Percentiles rank a stretch among this genome's conserved stretches.
These are phyloP conservation scores for Atta cephalotes DNA, from an alignment of 1,140 invertebrate species.

Conservation along the genomic window DNA sequence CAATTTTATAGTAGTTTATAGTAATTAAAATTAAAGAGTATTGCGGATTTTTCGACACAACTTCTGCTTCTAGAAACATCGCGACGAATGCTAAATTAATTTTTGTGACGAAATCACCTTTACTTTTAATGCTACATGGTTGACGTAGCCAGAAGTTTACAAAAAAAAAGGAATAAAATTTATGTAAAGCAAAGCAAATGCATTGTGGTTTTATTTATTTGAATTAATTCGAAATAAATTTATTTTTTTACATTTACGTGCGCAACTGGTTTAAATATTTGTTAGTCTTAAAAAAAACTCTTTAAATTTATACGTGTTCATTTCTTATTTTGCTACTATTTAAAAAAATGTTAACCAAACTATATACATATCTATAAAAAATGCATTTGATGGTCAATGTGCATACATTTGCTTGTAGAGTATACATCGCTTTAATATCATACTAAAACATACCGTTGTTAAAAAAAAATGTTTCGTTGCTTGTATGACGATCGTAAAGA, in stretches of 20 bases:
- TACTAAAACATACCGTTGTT: neutral
- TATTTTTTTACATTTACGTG: neutral
- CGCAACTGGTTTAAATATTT: conserved; percentile 18
- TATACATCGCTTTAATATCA: conserved; percentile 11
- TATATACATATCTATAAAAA: neutral
- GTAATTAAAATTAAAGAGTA: conserved; percentile 41
- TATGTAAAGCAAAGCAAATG: neutral
- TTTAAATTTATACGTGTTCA: neutral
- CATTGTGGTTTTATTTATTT: conserved; percentile 51
- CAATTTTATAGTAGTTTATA: no score
- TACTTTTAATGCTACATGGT: conserved; percentile 3
- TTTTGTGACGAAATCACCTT: conserved; percentile 13
- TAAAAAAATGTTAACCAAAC: neutral
- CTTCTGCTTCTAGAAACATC: conserved; percentile 30
- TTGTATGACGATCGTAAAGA: conserved; percentile 43
- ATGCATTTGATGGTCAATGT: neutral
- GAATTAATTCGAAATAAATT: conserved; percentile 37
- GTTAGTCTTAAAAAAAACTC: conserved; percentile 5
- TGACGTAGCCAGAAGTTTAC: neutral
- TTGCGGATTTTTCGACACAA: conserved; percentile 31
- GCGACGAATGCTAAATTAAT: conserved; percentile 49
- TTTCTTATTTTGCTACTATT: conserved; percentile 16
- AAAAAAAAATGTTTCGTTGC: neutral
- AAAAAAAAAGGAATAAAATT: conserved; percentile 27
- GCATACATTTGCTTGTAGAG: neutral